Percentiles rank a stretch among this genome's conserved stretches.
phyloP scores from a whole-genome alignment of 2,888 invertebrate species.

The Synanthedon formicaeformis region DNA sequence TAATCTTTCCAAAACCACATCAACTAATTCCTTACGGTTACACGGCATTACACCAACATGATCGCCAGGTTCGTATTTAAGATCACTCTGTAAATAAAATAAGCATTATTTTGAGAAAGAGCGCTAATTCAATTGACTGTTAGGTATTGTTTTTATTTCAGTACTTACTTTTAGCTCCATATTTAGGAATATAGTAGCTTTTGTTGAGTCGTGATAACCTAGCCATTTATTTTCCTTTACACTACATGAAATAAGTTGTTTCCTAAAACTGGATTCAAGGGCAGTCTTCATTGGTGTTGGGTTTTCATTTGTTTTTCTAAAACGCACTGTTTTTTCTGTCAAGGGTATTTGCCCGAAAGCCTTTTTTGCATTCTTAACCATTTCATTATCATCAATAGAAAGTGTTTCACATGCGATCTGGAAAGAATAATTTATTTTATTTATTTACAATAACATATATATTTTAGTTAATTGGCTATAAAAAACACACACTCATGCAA shows the following conservation, averaged over 20 bases:
- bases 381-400: constrained; percentile 85
- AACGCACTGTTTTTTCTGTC: constrained; percentile 79
- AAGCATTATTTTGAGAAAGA: neutral
- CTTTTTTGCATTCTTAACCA: constrained; percentile 82
- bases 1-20: constrained; percentile 78
- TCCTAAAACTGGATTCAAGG: constrained; percentile 41
- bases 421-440: constrained; percentile 5
- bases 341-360: constrained; percentile 79
- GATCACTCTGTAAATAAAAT: constrained; percentile 42
- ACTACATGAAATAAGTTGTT: constrained; percentile 60
- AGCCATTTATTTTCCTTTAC: constrained; percentile 69
- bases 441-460: no score
- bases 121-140: neutral
- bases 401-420: constrained; percentile 92
- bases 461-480: no score
- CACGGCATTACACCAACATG: constrained; percentile 92
- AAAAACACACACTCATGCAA: no score
- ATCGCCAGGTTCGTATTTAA: constrained; percentile 89
- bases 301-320: constrained; percentile 66
- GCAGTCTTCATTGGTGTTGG: constrained; percentile 28
- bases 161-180: constrained; percentile 56
- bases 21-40: constrained; percentile 83
- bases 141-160: no score
- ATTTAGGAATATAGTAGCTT: constrained; percentile 72
- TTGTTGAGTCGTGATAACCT: constrained; percentile 67